Base-by-base conservation (phyloP, 1,140 invertebrate species). In the Centruroides vittatus region DNA sequence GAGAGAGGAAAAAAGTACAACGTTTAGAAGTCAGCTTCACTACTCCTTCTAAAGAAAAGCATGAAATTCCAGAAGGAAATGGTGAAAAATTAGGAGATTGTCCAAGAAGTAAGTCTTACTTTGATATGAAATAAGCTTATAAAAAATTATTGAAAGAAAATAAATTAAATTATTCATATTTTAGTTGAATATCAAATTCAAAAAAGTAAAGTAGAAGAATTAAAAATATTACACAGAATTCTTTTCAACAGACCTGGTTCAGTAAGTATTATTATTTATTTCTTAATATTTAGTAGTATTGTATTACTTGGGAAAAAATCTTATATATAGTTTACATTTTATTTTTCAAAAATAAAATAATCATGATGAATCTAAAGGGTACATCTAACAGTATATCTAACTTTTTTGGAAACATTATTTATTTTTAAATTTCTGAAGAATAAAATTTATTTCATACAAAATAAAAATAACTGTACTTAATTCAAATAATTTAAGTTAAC, bases 1-100 rank as follows among this genome's bases (percentile, higher is more conserved):
- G 74, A 51, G 73, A 76, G 57, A 67, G 72, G 36, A 75, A 74
- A 64, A 73, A 73, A 58, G 72, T 73, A 5, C 71, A 75, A 49
- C 67, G 74, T 35, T 67, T 76, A 34, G 69, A 70, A 50, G 63
- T 73, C 50, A 69, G 69, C 53, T 63, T 67, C 36, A 61, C 62
- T 59, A 63, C 59, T 53, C 47, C 69, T 46, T 55, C 53, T 54
- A 63, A 70, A 56, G 68, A 71, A 41, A 67, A 70, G 51, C 48
- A 70, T 1, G 71, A 73, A 57, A 69, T 75, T 58, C 67, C 66
- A 54, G 70, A 74, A 69, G 75, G 75, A 12, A 64, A 55, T 23
- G 75, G 75, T 48, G 59, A 55, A 46, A 69, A 72, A 62, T 65
- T 77, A 11, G 73, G 74, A n/a, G 73, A 75, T 12, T 72, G 71